Evolutionary conservation across 2,113 vertebrate genomes (phyloP), one percentile per base, ranked within the genome.

Genomic region (Sterrhoptilus dennistouni): DNA sequence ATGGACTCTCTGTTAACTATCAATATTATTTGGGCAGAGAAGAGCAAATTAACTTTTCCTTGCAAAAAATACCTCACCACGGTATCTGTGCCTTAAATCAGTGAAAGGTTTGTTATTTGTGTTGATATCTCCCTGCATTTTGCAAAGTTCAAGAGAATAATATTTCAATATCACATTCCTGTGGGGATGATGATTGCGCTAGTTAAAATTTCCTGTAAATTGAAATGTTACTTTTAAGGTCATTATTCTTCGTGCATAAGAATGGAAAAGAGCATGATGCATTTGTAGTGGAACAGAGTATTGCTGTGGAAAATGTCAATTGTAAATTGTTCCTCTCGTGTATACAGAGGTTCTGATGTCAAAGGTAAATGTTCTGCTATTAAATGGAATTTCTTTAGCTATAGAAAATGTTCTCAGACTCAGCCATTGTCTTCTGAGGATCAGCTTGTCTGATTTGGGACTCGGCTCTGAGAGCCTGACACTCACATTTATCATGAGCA

Each of bases 181-280:
- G 76, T 75, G 84, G 83, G 68, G 64, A 20, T 89, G 77, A 53
- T 83, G 71, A 63, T 93, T 27, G 59, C 27, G 61, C 56, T 60
- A 15, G 83, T 88, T 92, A 79, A 61, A 72, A 68, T 90, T 87
- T 90, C 91, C 76, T 89, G 77, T 66, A 85, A 95, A 96, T 88
- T 82, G 77, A 96, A 96, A 92, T 89, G 85, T 95, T 91, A 89
- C 64, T 89, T 92, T 86, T 92, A 95, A 95, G 94, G 87, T 96
- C 91, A 82, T 95, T 92, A 87, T 89, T 94, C 89, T 69, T 83
- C 79, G 72, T 93, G 83, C 69, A 69, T 94, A 87, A 79, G 80
- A 89, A 89, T 63, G 57, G 69, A 83, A 94, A 94, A 88, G 92
- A 88, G 79, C 71, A 74, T 31, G 80, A 80, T 90, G 89, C 66